Evolutionary conservation across 2,797 vertebrate genomes (phyloP).

Genomic region (Presbytis comata): DNA sequence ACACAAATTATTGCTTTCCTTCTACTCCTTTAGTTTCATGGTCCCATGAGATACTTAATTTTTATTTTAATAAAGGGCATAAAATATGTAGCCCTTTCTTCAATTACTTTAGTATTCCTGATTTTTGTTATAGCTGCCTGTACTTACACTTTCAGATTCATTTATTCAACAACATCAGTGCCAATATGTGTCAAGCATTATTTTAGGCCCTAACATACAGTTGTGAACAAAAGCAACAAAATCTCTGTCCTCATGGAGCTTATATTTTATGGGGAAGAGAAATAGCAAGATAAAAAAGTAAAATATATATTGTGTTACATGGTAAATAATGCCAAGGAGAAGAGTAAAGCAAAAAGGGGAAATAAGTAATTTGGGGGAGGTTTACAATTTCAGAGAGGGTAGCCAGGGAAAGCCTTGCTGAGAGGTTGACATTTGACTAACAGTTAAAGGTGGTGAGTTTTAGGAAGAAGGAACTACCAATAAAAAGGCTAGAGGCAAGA

Average conservation of each 20-base stretch:
- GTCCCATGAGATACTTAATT: not conserved
- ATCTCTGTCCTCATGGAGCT: not conserved
- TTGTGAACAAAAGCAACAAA: not conserved
- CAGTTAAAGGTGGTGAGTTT: not conserved
- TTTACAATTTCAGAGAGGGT: not conserved
- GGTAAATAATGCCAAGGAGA: not conserved
- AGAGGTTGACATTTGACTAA: not conserved
- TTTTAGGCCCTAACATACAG: not conserved
- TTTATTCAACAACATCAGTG: not conserved
- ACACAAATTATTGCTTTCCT: not conserved
- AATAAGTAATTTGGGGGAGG: not conserved
- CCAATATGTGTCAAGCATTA: not conserved
- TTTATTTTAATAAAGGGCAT: not conserved
- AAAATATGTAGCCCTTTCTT: not conserved
- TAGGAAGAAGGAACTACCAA: not conserved
- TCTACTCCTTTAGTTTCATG: not conserved
- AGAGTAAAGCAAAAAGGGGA: not conserved
- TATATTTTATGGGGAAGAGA: not conserved
- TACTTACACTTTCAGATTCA: not conserved
- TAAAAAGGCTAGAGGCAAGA: not conserved
- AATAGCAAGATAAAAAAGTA: not conserved
- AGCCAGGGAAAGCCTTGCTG: not conserved
- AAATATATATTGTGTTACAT: not conserved
- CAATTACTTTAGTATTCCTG: slow-evolving; percentile 8
- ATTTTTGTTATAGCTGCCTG: not conserved